Evolutionary conservation across 37 sponge, comb jelly and placozoan genomes (phyloP).

Genomic region (Spongilla lacustris): DNA sequence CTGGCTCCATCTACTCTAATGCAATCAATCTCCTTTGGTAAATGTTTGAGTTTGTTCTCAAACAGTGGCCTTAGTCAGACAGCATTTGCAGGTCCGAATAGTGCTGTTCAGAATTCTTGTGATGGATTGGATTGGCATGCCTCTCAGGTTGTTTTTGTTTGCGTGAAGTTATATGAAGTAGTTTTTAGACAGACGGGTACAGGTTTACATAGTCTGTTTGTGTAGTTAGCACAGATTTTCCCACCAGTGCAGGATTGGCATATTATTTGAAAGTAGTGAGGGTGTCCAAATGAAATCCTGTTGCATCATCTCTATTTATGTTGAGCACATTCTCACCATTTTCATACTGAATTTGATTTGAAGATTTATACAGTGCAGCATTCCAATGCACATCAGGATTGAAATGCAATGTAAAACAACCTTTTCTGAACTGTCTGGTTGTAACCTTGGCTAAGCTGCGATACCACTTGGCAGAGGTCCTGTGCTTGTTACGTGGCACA

Average conservation of each 20-base stretch:
- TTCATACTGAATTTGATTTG: slow-evolving; percentile 31
- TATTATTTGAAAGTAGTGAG: slow-evolving; percentile 39
- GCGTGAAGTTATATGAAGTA: slow-evolving; percentile 49
- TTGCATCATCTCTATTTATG: slow-evolving; percentile 63
- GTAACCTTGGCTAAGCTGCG: slow-evolving; percentile 43
- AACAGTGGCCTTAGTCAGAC: not conserved
- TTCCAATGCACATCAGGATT: slow-evolving; percentile 59
- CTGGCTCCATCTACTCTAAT: slow-evolving; percentile 32
- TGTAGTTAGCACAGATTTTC: slow-evolving; percentile 20
- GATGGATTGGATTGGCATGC: slow-evolving; percentile 22
- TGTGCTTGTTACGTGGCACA: slow-evolving; percentile 24
- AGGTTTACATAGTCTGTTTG: slow-evolving; percentile 58
- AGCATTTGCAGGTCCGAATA: slow-evolving; percentile 7
- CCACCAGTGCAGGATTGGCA: slow-evolving; percentile 31
- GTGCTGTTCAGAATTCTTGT: slow-evolving; percentile 17
- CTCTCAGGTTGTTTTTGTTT: slow-evolving; percentile 26
- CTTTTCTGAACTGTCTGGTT: slow-evolving; percentile 30
- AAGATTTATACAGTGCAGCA: slow-evolving; percentile 27
- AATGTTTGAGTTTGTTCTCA: not conserved
- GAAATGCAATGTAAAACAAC: slow-evolving; percentile 22
- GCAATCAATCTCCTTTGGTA: slow-evolving; percentile 1
- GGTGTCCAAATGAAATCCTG: slow-evolving; percentile 57
- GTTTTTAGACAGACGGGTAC: slow-evolving; percentile 52
- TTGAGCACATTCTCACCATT: slow-evolving; percentile 37
- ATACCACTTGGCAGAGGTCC: slow-evolving; percentile 30